Evolutionary conservation across 1,140 invertebrate species (phyloP).

Genomic region (Ericerus pela): DNA sequence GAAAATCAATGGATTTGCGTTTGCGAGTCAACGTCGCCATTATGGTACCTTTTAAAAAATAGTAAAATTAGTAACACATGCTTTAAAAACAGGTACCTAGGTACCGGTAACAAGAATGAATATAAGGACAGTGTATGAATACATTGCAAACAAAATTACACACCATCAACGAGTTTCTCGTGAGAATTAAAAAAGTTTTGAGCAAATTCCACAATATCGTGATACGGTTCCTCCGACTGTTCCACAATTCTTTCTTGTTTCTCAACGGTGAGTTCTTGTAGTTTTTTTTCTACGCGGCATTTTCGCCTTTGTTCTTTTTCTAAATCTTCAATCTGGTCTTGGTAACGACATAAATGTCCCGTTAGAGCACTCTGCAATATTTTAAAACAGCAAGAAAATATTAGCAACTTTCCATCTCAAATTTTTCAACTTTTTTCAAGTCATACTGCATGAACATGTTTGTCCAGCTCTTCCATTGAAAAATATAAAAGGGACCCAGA

Average conservation of each 20-base stretch:
- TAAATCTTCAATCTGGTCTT: slow-evolving; percentile 22
- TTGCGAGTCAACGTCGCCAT: slow-evolving; percentile 79
- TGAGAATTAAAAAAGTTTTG: slow-evolving; percentile 86
- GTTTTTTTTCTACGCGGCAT: slow-evolving; percentile 65
- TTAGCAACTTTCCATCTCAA: background rate
- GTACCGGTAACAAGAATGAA: too few relatives aligned
- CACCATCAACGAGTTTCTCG: slow-evolving; percentile 60
- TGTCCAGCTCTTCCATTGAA: too few relatives aligned
- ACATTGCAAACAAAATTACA: too few relatives aligned
- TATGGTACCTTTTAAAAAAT: slow-evolving; percentile 44
- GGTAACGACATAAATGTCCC: slow-evolving; percentile 19
- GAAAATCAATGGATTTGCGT: slow-evolving; percentile 54
- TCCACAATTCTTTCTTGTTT: slow-evolving; percentile 38
- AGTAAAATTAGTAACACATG: too few relatives aligned
- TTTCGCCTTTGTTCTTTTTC: slow-evolving; percentile 61
- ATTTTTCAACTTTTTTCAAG: too few relatives aligned
- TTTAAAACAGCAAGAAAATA: background rate
- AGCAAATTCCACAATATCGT: slow-evolving; percentile 83
- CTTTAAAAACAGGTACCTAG: too few relatives aligned
- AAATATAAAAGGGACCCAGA: too few relatives aligned
- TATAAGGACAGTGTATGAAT: too few relatives aligned
- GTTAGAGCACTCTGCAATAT: background rate
- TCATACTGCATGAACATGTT: too few relatives aligned
- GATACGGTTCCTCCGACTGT: slow-evolving; percentile 38
- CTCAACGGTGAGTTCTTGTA: slow-evolving; percentile 57